Conservation (phyloP, 2,888 invertebrate genomes). For the Hyposoter didymator region DNA sequence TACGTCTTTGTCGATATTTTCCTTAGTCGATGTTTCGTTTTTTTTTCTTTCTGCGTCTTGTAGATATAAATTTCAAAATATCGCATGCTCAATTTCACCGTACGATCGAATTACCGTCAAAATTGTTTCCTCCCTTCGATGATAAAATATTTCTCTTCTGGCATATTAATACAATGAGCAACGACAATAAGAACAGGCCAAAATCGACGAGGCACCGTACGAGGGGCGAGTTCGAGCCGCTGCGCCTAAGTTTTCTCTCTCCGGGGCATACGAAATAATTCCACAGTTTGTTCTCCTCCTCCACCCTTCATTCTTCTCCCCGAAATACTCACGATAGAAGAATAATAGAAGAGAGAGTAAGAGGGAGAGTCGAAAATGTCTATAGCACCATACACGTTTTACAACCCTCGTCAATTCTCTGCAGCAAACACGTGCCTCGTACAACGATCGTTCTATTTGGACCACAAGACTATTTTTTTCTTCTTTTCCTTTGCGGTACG, state of each 20-base stretch:
- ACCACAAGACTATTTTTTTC: conserved; percentile 22
- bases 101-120: conserved; percentile 56
- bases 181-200: conserved; percentile 55
- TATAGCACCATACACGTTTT: conserved; percentile 44
- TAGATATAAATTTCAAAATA: conserved; percentile 48
- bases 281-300: conserved; percentile 19
- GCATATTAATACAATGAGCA: conserved; percentile 58
- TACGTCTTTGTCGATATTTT: neutral
- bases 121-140: conserved; percentile 28
- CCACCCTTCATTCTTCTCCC: neutral
- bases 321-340: conserved; percentile 9
- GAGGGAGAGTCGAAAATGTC: conserved; percentile 11
- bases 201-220: conserved; percentile 44
- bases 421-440: conserved; percentile 55
- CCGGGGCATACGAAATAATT: conserved; percentile 49
- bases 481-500: conserved; percentile 15
- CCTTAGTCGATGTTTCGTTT: no score
- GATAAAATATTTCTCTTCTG: neutral
- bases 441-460: conserved; percentile 41
- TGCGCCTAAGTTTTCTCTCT: conserved; percentile 35
- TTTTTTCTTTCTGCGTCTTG: neutral
- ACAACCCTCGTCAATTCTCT: conserved; percentile 62
- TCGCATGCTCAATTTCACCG: conserved; percentile 58
- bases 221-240: conserved; percentile 33
- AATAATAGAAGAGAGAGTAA: conserved; percentile 15